phyloP scores from a whole-genome alignment of 2,888 invertebrate species.

The Cryptocephalus moraei region DNA sequence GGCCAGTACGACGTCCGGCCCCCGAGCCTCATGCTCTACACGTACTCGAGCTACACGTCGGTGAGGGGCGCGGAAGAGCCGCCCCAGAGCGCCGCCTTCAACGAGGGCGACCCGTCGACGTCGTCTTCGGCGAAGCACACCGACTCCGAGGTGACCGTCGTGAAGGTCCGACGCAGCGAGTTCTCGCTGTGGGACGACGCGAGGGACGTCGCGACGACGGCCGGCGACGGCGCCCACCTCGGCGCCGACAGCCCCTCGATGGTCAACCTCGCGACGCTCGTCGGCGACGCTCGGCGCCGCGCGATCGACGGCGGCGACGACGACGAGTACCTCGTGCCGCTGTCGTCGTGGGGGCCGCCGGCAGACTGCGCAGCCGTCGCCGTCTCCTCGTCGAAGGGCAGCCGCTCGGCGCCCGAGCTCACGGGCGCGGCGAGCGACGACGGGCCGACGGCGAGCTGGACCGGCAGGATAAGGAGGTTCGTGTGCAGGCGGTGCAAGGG shows the following conservation, averaged over 20 bases:
- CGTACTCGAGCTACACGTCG: conserved; percentile 12
- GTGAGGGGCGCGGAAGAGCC: conserved; percentile 8
- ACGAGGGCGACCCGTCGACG: conserved; percentile 23
- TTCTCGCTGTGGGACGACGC: conserved; percentile 39
- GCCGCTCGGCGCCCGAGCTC: too few relatives aligned
- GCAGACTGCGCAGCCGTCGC: neutral
- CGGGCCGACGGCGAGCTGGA: too few relatives aligned
- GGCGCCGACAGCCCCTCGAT: conserved; percentile 48
- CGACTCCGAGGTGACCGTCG: conserved; percentile 50
- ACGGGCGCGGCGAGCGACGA: too few relatives aligned
- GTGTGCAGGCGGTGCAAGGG: too few relatives aligned
- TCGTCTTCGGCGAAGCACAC: conserved; percentile 40
- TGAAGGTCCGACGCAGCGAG: conserved; percentile 40
- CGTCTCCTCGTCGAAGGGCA: too few relatives aligned
- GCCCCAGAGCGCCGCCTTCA: conserved; percentile 4
- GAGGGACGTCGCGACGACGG: conserved; percentile 37
- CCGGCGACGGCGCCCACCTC: conserved; percentile 48
- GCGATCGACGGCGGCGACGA: too few relatives aligned
- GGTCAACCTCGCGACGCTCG: conserved; percentile 48
- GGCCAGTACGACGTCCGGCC: conserved; percentile 30
- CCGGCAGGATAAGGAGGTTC: too few relatives aligned
- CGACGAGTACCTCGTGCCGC: conserved; percentile 43
- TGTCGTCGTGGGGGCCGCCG: conserved; percentile 48
- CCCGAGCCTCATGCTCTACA: conserved; percentile 12
- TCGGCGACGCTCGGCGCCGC: conserved; percentile 28